These are phyloP conservation scores for Idaea aversata DNA, from an alignment of 2,888 invertebrate genomes.

Conservation along the genomic window DNA sequence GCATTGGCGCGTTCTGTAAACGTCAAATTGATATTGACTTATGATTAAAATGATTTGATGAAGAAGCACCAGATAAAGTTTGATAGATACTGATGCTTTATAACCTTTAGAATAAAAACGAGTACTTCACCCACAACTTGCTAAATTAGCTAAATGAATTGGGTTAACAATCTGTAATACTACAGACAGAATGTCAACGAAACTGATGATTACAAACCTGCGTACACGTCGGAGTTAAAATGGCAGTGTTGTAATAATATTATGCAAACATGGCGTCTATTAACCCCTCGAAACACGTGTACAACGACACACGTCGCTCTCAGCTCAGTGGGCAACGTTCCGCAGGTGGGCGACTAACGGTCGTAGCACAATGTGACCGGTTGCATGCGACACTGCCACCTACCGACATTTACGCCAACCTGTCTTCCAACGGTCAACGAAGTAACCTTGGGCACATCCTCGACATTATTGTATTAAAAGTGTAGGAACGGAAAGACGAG, in stretches of 20 bases:
- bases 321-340: conserved; percentile 70
- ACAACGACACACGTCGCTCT: conserved; percentile 56
- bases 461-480: conserved; percentile 4
- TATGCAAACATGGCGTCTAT: conserved; percentile 41
- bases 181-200: background rate
- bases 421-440: conserved; percentile 37
- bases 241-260: conserved; percentile 25
- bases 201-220: background rate
- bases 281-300: conserved; percentile 53
- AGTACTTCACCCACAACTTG: background rate
- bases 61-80: conserved; percentile 23
- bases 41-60: conserved; percentile 45
- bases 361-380: conserved; percentile 51
- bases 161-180: background rate
- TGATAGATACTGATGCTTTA: background rate
- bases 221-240: conserved; percentile 19
- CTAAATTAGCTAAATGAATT: background rate
- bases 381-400: conserved; percentile 39
- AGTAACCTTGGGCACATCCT: conserved; percentile 25
- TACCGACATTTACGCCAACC: conserved; percentile 39
- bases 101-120: background rate
- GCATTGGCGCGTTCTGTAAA: conserved; percentile 64
- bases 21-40: conserved; percentile 34
- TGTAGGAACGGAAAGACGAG: background rate
- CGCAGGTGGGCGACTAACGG: conserved; percentile 78